Base-by-base conservation (phyloP, 1,140 invertebrate genomes). In the Pectinophora gossypiella region DNA sequence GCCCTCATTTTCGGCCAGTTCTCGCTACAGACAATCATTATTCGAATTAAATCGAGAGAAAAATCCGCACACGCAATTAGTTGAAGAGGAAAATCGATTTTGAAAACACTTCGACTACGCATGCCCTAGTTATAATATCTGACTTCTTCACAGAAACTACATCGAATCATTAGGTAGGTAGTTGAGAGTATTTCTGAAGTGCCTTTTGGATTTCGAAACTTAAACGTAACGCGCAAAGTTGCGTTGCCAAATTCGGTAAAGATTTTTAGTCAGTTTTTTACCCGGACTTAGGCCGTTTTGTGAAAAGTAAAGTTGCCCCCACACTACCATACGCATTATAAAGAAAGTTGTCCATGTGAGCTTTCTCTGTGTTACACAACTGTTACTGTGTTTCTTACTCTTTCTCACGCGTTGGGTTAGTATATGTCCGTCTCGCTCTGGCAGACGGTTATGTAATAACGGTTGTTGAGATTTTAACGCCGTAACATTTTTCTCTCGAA, bases 321-420 rank as follows among this genome's bases (percentile, higher is more conserved):
- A 74, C 54, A 77, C 73, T 71, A 63, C 67, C 55, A 56, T 59
- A 68, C 63, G 67, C 72, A 69, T 61, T 65, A 77, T 68, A 81
- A 82, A 78, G 77, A 86, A 86, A 84, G 83, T 83, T 66, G 68
- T 77, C 65, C 68, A 66, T 79, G 68, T 72, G 69, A 77, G 78
- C 81, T 86, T 86, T 86, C 80, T 64, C 79, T 86, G 79, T 85
- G 77, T 82, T 86, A 86, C 79, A 86, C 81, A 86, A 86, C 70
- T 19, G 38, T 32, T 32, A 40, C 16, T 15, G 36, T 13, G 1
- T 20, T 18, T 19, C 57, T 74, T 61, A 48, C 60, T 61, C 51
- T 67, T 73, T 76, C 68, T 61, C 66, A 82, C 67, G 51, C 61
- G 61, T 50, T 53, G 47, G 49, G 32, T 32, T 51, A 36, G 47